A percentile compares a stretch with the other conserved stretches of the same genome.
Evolutionary conservation across 1,140 invertebrate genomes (phyloP).

Genomic region (Branchinecta lynchi): DNA sequence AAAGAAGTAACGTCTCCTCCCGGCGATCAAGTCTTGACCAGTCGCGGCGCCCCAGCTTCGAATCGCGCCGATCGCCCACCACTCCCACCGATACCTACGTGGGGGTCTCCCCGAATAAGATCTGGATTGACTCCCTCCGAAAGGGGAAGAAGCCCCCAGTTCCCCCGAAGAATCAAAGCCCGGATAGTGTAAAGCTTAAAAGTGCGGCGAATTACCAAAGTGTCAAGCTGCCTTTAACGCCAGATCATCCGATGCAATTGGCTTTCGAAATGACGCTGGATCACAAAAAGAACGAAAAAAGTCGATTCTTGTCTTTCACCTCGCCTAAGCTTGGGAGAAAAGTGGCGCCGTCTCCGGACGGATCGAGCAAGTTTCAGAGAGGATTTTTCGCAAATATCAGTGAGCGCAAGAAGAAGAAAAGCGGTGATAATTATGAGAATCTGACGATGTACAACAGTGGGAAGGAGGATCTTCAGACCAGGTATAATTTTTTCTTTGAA

Average conservation of each 20-base stretch:
- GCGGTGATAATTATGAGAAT: neutral
- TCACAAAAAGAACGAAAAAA: conserved; percentile 16
- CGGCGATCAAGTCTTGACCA: neutral
- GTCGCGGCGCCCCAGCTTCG: neutral
- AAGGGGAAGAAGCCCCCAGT: conserved; percentile 25
- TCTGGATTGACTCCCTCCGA: conserved; percentile 39
- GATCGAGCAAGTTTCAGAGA: neutral
- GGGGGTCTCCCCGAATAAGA: conserved; percentile 32
- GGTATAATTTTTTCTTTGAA: too few species aligned
- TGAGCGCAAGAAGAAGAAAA: neutral
- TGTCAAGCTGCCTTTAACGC: conserved; percentile 35
- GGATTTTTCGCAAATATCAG: neutral
- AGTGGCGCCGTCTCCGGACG: conserved; percentile 10
- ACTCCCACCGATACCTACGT: conserved; percentile 16
- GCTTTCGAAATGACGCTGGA: conserved; percentile 43
- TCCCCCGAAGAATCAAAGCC: conserved; percentile 12
- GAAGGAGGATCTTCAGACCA: neutral
- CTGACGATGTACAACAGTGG: neutral
- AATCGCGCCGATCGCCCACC: neutral
- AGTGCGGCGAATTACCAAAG: conserved; percentile 42
- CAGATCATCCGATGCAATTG: conserved; percentile 26
- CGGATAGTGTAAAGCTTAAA: conserved; percentile 31
- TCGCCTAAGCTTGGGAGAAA: conserved; percentile 20
- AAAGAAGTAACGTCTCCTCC: neutral
- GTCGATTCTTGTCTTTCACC: conserved; percentile 16